Conservation (phyloP, 1,140 invertebrate species). For the Drosophila micromelanica region DNA sequence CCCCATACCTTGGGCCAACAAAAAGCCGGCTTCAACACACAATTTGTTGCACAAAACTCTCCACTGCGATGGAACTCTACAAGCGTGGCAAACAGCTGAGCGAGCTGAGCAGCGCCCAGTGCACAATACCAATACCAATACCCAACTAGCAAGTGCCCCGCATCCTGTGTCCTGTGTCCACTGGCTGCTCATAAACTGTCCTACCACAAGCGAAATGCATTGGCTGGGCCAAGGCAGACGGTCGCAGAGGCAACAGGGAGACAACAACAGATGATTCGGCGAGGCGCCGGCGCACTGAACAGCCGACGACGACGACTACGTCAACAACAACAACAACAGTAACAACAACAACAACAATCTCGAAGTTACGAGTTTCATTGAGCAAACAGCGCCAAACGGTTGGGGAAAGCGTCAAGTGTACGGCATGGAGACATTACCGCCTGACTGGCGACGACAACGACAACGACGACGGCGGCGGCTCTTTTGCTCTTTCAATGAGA, state of each 20-base stretch:
- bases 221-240: constrained; percentile 57
- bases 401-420: constrained; percentile 59
- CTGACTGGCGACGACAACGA: constrained; percentile 61
- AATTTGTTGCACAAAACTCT: constrained; percentile 71
- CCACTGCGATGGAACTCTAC: constrained; percentile 49
- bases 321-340: constrained; percentile 52
- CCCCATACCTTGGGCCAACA: neutral
- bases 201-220: constrained; percentile 80
- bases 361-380: constrained; percentile 77
- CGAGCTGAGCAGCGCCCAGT: constrained; percentile 24
- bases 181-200: constrained; percentile 48
- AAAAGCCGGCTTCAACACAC: constrained; percentile 63
- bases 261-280: constrained; percentile 75
- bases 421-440: constrained; percentile 65
- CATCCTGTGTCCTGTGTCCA: constrained; percentile 3
- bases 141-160: neutral
- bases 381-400: constrained; percentile 58
- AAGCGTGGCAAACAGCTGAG: constrained; percentile 61
- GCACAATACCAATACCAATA: neutral
- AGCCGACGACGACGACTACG: constrained; percentile 24
- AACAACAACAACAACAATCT: constrained; percentile 62
- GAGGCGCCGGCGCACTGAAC: constrained; percentile 44
- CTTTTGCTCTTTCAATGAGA: constrained; percentile 48
- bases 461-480: constrained; percentile 10
- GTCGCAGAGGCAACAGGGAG: constrained; percentile 21